Conservation (phyloP, 2,797 vertebrate genomes). For the Takifugu rubripes region DNA sequence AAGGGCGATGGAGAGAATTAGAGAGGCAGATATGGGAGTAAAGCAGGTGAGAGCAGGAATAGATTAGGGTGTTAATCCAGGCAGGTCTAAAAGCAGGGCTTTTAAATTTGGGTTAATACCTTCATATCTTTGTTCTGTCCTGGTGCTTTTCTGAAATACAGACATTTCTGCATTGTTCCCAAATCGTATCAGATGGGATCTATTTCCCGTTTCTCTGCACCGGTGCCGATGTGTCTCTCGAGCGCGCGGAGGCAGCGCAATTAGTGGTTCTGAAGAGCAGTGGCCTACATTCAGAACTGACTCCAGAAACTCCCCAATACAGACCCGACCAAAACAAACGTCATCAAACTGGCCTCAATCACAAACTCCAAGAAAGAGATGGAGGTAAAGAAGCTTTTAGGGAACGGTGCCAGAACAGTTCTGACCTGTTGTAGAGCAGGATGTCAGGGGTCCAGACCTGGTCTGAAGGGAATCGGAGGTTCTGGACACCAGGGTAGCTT, state of each 20-base stretch:
- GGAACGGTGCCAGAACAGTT: neutral
- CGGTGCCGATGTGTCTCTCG: constrained; percentile 14
- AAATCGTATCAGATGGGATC: neutral
- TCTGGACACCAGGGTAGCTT: constrained; percentile 86
- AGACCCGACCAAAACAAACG: constrained; percentile 17
- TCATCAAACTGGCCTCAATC: constrained; percentile 41
- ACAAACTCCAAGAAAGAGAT: constrained; percentile 2
- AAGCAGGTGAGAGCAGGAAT: constrained; percentile 30
- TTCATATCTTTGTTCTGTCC: constrained; percentile 55
- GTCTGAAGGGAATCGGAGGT: constrained; percentile 85
- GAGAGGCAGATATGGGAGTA: constrained; percentile 27
- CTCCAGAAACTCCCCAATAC: constrained; percentile 14
- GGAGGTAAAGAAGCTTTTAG: too few species aligned
- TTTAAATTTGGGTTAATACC: constrained; percentile 70
- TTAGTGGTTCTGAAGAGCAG: constrained; percentile 39
- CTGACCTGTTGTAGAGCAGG: constrained; percentile 92
- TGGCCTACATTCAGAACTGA: constrained; percentile 53
- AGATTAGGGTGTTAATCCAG: constrained; percentile 67
- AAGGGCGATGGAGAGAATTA: constrained; percentile 26
- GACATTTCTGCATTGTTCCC: neutral
- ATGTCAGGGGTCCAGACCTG: constrained; percentile 93
- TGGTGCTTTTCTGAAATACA: constrained; percentile 16
- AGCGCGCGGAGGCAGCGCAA: constrained; percentile 23
- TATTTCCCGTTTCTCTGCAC: constrained; percentile 1
- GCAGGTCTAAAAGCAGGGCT: constrained; percentile 61